Percentiles rank a stretch among this genome's conserved stretches.
Evolutionary conservation across 2,888 invertebrate species (phyloP).

Genomic region (Trissonchulus latispiculum): DNA sequence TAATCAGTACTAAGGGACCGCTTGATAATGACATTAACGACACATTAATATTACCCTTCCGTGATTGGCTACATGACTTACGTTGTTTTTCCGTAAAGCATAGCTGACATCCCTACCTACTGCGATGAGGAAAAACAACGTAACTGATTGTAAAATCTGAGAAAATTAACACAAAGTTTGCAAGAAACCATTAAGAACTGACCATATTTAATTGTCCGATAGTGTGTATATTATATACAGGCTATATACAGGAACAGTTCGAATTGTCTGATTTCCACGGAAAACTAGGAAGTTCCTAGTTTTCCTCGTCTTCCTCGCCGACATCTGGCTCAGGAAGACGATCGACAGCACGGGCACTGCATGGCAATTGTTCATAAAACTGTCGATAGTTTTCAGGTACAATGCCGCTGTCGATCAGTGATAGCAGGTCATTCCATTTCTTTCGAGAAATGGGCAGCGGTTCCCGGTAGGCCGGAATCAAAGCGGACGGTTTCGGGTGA

Average conservation of each 20-base stretch:
- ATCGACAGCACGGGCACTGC: neutral
- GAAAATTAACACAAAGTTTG: too few species aligned
- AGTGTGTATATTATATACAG: too few species aligned
- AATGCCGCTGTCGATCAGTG: neutral
- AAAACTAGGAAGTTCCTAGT: neutral
- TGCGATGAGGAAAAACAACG: too few species aligned
- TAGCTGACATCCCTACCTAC: too few species aligned
- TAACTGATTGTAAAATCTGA: too few species aligned
- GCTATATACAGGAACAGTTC: too few species aligned
- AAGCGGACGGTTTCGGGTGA: neutral
- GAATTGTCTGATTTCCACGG: neutral
- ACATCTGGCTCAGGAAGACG: constrained; percentile 11
- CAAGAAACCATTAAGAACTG: too few species aligned
- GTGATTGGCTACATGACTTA: constrained; percentile 3
- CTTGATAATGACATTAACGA: too few species aligned
- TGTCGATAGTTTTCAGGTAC: neutral
- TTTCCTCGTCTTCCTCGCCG: neutral
- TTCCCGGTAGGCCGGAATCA: neutral
- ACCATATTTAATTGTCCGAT: too few species aligned
- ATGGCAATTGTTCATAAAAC: constrained; percentile 11
- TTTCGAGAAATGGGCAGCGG: neutral
- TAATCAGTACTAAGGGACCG: too few species aligned
- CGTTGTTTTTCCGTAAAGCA: neutral
- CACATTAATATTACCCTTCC: too few species aligned
- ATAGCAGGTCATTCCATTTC: neutral